These are phyloP conservation scores for Prochilodus magdalenae DNA, from an alignment of 2,113 vertebrate species.

Conservation along the genomic window DNA sequence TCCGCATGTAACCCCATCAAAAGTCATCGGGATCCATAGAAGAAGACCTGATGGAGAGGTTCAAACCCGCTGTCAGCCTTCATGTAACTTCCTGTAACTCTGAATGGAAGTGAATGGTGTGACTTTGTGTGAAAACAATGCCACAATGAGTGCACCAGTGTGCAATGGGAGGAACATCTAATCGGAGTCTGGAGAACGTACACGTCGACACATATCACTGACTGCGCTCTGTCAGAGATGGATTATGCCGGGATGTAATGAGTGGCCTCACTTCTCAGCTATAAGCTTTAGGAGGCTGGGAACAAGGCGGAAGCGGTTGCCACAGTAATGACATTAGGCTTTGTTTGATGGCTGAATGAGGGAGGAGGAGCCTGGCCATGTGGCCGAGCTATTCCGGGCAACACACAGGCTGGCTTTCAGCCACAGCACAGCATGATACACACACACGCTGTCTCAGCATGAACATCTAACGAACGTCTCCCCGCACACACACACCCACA, in stretches of 20 bases:
- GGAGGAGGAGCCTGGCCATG: background rate
- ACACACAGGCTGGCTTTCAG: background rate
- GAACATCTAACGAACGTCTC: background rate
- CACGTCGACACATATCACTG: no score
- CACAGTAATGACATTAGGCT: conserved; percentile 7
- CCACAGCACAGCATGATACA: background rate
- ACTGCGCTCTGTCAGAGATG: background rate
- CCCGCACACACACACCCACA: background rate
- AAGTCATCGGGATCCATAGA: no score
- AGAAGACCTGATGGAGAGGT: no score
- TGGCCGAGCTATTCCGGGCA: background rate
- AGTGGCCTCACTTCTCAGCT: background rate
- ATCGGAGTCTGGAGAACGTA: no score
- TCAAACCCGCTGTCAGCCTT: no score
- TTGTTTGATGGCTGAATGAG: conserved; percentile 5
- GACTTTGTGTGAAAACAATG: no score
- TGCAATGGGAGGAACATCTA: no score
- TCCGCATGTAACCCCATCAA: no score
- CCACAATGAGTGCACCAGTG: no score
- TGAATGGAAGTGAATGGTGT: no score
- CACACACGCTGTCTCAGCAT: background rate
- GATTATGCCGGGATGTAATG: background rate
- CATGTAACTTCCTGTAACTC: no score
- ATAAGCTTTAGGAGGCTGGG: background rate
- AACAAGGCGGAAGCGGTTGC: background rate